Evolutionary conservation across 2,113 vertebrate species (phyloP).

Genomic region (Micromys minutus): DNA sequence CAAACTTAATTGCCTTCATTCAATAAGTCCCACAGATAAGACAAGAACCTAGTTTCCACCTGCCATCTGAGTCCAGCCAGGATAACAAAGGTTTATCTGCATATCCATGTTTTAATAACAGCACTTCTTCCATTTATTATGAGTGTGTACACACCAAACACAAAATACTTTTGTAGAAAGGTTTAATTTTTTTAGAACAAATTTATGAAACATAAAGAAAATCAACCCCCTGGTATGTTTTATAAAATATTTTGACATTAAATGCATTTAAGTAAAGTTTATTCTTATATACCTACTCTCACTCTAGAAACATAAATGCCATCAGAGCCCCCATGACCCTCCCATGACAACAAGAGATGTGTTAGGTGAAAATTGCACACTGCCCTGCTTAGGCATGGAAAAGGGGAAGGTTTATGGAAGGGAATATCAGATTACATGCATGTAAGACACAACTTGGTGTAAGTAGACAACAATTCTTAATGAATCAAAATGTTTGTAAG

Average conservation of each 20-base stretch:
- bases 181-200: background rate
- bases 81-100: slow-evolving; percentile 53
- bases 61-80: slow-evolving; percentile 71
- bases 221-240: background rate
- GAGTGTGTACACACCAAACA: slow-evolving; percentile 13
- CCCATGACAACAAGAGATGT: background rate
- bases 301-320: slow-evolving; percentile 19
- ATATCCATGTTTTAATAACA: slow-evolving; percentile 52
- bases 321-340: background rate
- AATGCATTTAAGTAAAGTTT: background rate
- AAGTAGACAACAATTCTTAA: background rate
- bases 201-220: background rate
- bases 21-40: slow-evolving; percentile 78
- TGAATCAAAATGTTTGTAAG: background rate
- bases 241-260: slow-evolving; percentile 16
- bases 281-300: background rate
- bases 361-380: slow-evolving; percentile 27
- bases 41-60: slow-evolving; percentile 78
- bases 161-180: background rate
- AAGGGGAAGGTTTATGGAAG: background rate
- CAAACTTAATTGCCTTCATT: slow-evolving; percentile 83
- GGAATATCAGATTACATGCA: background rate
- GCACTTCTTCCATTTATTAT: slow-evolving; percentile 29
- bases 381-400: slow-evolving; percentile 31
- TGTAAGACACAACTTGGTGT: background rate